Evolutionary conservation across 2,113 vertebrate species (phyloP).

Genomic region (Eleginops maclovinus): DNA sequence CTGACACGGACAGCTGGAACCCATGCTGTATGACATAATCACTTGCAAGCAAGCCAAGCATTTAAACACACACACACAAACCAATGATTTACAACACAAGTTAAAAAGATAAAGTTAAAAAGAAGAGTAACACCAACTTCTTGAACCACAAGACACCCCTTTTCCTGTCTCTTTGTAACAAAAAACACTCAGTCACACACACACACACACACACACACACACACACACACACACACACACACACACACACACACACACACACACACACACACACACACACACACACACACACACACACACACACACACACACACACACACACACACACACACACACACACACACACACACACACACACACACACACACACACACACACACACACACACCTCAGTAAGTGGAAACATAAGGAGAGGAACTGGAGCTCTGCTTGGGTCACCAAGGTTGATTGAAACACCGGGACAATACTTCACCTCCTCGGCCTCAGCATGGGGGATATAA

Average conservation of each 20-base stretch:
- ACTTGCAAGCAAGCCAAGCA: constrained; percentile 27
- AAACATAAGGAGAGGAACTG: constrained; percentile 58
- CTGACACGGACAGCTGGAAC: constrained; percentile 66
- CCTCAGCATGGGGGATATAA: constrained; percentile 27
- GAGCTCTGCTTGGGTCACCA: constrained; percentile 33
- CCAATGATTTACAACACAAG: constrained; percentile 40
- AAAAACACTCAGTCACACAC: constrained; percentile 1
- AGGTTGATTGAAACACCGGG: constrained; percentile 50
- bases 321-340: not conserved
- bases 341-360: constrained; percentile 4
- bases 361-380: no score
- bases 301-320: not conserved
- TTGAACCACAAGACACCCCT: constrained; percentile 24
- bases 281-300: not conserved
- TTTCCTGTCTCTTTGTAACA: constrained; percentile 13
- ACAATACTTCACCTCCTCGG: constrained; percentile 49
- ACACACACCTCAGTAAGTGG: constrained; percentile 36
- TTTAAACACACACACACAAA: constrained; percentile 47
- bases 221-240: constrained; percentile 6
- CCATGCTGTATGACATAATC: constrained; percentile 74
- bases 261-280: not conserved
- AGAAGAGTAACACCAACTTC: constrained; percentile 45
- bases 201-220: not conserved
- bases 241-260: constrained; percentile 5
- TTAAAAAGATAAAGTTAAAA: constrained; percentile 32